These are phyloP conservation scores for Synaphobranchus kaupii DNA, from an alignment of 2,797 vertebrate genomes.

Conservation along the genomic window DNA sequence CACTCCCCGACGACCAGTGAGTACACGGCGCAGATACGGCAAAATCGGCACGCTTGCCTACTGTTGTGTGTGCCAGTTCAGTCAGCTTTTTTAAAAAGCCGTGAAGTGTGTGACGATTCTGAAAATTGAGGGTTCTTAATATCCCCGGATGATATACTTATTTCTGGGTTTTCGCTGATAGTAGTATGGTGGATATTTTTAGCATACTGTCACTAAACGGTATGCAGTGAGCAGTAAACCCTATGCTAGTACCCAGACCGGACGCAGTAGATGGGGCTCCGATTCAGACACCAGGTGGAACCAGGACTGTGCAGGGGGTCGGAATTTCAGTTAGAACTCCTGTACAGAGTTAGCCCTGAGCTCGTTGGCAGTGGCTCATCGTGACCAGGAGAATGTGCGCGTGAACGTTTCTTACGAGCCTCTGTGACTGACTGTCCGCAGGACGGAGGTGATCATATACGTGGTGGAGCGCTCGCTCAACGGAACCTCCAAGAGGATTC, in stretches of 20 bases:
- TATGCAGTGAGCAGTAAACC: too few relatives aligned
- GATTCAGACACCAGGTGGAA: neutral
- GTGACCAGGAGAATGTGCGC: neutral
- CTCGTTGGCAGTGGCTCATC: neutral
- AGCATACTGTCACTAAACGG: too few relatives aligned
- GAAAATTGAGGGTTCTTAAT: too few relatives aligned
- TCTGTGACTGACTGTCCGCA: conserved; percentile 48
- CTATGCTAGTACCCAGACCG: too few relatives aligned
- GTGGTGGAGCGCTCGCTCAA: conserved; percentile 92
- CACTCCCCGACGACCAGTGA: conserved; percentile 90
- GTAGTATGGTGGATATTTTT: too few relatives aligned
- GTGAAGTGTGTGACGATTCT: too few relatives aligned
- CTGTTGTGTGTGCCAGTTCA: too few relatives aligned
- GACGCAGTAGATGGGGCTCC: too few relatives aligned
- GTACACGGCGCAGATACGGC: conserved; percentile 51
- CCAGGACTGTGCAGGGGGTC: neutral
- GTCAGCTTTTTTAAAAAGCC: too few relatives aligned
- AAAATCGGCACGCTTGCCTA: too few relatives aligned
- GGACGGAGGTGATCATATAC: conserved; percentile 93
- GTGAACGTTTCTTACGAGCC: neutral
- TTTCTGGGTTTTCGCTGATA: too few relatives aligned
- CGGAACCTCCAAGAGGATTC: conserved; percentile 91
- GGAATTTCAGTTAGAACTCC: neutral
- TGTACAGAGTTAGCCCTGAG: neutral
- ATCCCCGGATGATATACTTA: too few relatives aligned